Percentiles rank a stretch among this genome's conserved stretches.
phyloP scores from a whole-genome alignment of 2,797 vertebrate species.

The Cynopterus sphinx region DNA sequence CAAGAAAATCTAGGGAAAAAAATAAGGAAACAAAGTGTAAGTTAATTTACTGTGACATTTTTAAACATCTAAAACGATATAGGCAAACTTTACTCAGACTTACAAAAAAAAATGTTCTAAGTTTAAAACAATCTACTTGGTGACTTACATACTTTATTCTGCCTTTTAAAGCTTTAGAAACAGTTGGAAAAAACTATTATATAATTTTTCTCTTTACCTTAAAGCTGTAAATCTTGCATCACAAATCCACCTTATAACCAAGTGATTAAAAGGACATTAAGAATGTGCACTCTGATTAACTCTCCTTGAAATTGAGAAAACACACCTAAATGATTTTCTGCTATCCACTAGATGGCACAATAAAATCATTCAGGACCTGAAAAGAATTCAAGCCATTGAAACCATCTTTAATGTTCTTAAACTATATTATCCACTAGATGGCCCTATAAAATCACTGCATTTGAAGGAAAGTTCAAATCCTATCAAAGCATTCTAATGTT shows the following conservation, averaged over 20 bases:
- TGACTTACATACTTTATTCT: background rate
- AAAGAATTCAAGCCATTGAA: background rate
- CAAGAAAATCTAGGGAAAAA: conserved; percentile 92
- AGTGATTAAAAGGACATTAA: background rate
- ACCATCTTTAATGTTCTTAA: background rate
- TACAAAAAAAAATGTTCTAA: background rate
- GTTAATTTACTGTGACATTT: background rate
- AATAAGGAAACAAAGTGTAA: conserved; percentile 14
- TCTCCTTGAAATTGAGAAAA: background rate
- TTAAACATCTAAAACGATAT: background rate
- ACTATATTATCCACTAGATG: conserved; percentile 73
- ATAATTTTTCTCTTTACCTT: background rate
- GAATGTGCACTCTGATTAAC: background rate
- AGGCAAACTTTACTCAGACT: background rate
- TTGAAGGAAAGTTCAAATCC: conserved; percentile 8
- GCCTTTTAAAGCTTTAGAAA: background rate
- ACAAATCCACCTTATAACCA: background rate
- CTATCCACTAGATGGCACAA: conserved; percentile 81
- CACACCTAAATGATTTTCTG: background rate
- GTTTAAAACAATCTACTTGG: background rate
- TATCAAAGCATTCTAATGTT: background rate
- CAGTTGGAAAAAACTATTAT: background rate
- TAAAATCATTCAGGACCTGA: conserved; percentile 4
- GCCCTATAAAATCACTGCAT: conserved; percentile 67
- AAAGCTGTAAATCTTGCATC: background rate